Evolutionary conservation across 2,797 vertebrate genomes (phyloP).

Genomic region (Brotula barbata): DNA sequence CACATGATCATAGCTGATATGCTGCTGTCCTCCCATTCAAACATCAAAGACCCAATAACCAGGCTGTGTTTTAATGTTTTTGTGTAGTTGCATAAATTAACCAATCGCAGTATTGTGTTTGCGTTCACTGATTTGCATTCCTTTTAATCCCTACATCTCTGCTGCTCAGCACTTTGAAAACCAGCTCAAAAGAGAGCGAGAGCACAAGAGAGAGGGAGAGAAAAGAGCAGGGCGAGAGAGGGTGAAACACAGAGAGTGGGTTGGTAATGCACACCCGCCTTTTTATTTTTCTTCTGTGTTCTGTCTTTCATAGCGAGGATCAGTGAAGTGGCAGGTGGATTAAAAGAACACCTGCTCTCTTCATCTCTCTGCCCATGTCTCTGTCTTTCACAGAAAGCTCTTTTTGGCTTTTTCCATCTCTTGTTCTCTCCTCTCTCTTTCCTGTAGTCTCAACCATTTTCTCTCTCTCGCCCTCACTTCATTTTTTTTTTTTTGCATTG

Average conservation of each 20-base stretch:
- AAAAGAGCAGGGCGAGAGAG: conserved; percentile 38
- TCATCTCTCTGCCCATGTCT: conserved; percentile 59
- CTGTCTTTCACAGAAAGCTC: conserved; percentile 6
- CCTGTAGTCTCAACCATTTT: conserved; percentile 42
- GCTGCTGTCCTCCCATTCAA: background rate
- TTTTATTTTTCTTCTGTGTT: conserved; percentile 56
- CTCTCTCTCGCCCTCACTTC: conserved; percentile 43
- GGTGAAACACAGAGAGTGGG: conserved; percentile 55
- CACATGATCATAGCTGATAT: background rate
- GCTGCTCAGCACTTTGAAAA: conserved; percentile 50
- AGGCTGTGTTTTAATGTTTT: background rate
- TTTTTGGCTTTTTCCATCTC: conserved; percentile 37
- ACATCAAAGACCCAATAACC: background rate
- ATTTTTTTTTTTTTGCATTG: conserved; percentile 49
- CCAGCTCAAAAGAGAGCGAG: conserved; percentile 32
- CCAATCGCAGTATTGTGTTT: conserved; percentile 26
- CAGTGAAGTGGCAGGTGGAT: conserved; percentile 76
- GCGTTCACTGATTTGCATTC: conserved; percentile 30
- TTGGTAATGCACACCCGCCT: conserved; percentile 64
- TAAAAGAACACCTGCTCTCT: conserved; percentile 76
- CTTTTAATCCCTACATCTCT: conserved; percentile 23
- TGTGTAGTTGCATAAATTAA: conserved; percentile 26
- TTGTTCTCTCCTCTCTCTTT: conserved; percentile 39
- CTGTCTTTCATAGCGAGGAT: conserved; percentile 68
- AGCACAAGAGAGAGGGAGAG: background rate